Base-by-base conservation (phyloP, 1,140 invertebrate genomes). In the Hyphantria cunea region DNA sequence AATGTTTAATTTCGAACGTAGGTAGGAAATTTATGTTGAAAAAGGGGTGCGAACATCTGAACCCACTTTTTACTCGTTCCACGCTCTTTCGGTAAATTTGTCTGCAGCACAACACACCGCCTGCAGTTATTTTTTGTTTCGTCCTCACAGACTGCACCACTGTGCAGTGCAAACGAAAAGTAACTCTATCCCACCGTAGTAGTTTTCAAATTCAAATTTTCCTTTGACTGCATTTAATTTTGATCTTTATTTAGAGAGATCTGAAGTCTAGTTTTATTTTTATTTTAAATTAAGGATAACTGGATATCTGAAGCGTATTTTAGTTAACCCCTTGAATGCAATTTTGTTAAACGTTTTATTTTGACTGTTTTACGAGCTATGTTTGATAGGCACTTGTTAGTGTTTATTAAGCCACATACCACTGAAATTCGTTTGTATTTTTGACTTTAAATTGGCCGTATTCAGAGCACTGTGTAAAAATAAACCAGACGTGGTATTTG, bases 71-170 rank as follows among this genome's bases (percentile, higher is more conserved):
- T 68, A 32, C 48, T 12, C 62, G 50, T 52, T 72, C 72, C 72
- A 60, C 66, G 31, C 50, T 68, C 74, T 73, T 70, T 63, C 66
- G 72, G 78, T 84, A 80, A 82, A 84, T 82, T 84, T 80, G 76
- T 73, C 75, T 68, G 78, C 81, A 74, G 66, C 74, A 59, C 69
- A 71, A 49, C 62, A 45, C 53, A 65, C 44, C 44, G 4, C 13
- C 45, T 42, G 58, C 44, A 45, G 14, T 14, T n/a, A n/a, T 72
- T 77, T 74, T 73, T 70, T 67, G 69, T 41, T 44, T 52, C 37
- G 34, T 39, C 14, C 33, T 32, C 51, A 32, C 59, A 59, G 34
- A 51, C 45, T 61, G 68, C 59, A 66, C 54, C 64, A 66, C 42
- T 51, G 52, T 47, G 52, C 44, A 59, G 52, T 47, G 52, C 44